Evolutionary conservation across 2,888 invertebrate species (phyloP).

Genomic region (Pristionchus exspectatus): DNA sequence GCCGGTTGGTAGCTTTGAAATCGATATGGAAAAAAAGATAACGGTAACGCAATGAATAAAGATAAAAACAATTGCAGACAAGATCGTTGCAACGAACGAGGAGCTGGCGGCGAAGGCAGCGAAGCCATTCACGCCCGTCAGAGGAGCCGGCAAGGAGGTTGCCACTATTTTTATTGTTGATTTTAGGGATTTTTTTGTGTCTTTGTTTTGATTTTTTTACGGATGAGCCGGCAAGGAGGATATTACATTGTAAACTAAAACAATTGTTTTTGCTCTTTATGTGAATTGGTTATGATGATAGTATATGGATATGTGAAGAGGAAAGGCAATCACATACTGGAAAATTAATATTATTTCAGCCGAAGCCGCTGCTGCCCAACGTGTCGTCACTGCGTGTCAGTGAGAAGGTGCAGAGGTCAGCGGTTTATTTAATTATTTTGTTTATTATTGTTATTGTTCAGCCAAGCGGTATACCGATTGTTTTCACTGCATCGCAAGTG

Average conservation of each 20-base stretch:
- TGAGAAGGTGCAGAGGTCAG: slow-evolving; percentile 53
- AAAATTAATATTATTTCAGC: slow-evolving; percentile 17
- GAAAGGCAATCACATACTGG: no score
- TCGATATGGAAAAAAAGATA: neutral
- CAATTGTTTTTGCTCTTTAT: no score
- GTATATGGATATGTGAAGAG: no score
- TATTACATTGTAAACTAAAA: neutral
- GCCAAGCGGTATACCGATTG: neutral
- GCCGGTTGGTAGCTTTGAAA: neutral
- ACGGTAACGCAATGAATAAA: neutral
- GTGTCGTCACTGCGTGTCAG: slow-evolving; percentile 57
- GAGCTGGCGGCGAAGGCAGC: slow-evolving; percentile 43
- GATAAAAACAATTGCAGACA: neutral
- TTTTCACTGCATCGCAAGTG: neutral
- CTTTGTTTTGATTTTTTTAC: neutral
- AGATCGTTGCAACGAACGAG: slow-evolving; percentile 19
- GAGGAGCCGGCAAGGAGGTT: slow-evolving; percentile 21
- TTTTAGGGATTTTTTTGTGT: no score
- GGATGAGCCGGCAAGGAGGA: neutral
- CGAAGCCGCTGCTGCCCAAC: slow-evolving; percentile 55
- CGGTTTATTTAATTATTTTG: neutral
- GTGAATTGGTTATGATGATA: no score
- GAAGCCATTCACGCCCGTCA: slow-evolving; percentile 51
- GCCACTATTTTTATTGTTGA: no score
- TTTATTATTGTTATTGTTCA: neutral